Evolutionary conservation across 2,113 vertebrate species (phyloP).

Genomic region (Urocynchramus pylzowi): DNA sequence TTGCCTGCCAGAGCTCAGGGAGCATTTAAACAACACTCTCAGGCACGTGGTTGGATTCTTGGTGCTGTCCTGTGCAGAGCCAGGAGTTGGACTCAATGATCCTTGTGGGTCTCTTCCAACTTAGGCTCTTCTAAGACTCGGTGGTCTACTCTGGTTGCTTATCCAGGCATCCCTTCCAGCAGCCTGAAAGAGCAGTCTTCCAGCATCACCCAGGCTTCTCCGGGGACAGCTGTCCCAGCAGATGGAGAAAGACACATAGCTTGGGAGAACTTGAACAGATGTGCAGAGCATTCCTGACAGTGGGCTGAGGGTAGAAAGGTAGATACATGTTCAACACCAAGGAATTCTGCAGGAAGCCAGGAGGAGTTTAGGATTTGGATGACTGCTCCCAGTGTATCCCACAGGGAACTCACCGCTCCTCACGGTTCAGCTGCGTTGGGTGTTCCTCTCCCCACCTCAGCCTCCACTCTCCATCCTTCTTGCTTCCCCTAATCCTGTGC

Average conservation of each 20-base stretch:
- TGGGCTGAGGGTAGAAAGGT: neutral
- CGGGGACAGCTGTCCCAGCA: neutral
- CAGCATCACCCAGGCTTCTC: neutral
- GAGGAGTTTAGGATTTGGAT: neutral
- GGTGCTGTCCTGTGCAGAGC: neutral
- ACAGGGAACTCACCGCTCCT: neutral
- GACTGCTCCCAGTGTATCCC: neutral
- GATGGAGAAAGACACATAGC: neutral
- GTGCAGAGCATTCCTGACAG: neutral
- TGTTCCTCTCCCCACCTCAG: neutral
- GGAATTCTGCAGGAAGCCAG: neutral
- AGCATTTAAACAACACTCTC: neutral
- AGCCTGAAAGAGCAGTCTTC: neutral
- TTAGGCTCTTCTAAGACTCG: neutral
- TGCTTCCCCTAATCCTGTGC: neutral
- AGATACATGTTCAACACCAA: fast-evolving
- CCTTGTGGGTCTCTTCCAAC: neutral
- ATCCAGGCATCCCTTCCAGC: neutral
- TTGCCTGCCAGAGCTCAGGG: neutral
- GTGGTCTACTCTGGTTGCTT: neutral
- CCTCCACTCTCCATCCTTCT: conserved; percentile 28
- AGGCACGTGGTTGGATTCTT: neutral
- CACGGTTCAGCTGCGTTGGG: neutral
- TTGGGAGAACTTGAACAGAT: neutral
- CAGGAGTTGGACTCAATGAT: neutral